Percentiles rank a stretch among this genome's conserved stretches.
Conservation (phyloP, 30 jellyfish, hydroid and myxozoan genomes). For the Pseudorhiza aurosa region DNA sequence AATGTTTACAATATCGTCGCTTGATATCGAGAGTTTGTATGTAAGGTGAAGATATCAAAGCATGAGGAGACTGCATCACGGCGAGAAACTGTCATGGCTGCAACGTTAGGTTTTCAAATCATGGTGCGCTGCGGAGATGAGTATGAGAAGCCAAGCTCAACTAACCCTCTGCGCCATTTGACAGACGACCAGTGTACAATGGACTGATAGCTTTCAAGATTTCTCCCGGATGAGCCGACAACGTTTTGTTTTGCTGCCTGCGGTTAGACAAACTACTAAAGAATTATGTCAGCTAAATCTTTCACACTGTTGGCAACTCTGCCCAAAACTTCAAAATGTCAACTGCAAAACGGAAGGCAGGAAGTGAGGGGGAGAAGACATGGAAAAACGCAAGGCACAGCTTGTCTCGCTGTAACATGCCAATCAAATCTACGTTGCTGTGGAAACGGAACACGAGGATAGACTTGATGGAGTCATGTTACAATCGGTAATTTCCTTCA, state of each 20-base stretch:
- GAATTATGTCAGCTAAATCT: conserved; percentile 90
- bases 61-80: conserved; percentile 30
- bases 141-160: conserved; percentile 26
- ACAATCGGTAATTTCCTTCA: conserved; percentile 49
- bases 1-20: conserved; percentile 35
- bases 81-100: conserved; percentile 63
- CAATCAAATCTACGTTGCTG: conserved; percentile 77
- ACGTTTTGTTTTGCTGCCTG: conserved; percentile 88
- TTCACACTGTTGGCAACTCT: conserved; percentile 89
- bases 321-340: conserved; percentile 84
- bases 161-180: conserved; percentile 94
- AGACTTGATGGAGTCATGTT: conserved; percentile 55
- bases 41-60: conserved; percentile 11
- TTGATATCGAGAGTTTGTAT: neutral
- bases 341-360: conserved; percentile 65
- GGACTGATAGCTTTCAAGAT: conserved; percentile 75
- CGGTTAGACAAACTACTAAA: conserved; percentile 89
- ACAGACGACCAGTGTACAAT: conserved; percentile 71
- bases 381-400: conserved; percentile 75
- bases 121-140: conserved; percentile 57
- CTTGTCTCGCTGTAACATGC: conserved; percentile 66
- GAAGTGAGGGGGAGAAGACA: conserved; percentile 70
- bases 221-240: conserved; percentile 84
- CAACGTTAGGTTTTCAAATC: conserved; percentile 10
- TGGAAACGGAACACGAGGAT: conserved; percentile 71